Evolutionary conservation across 2,888 invertebrate genomes (phyloP), one percentile per base, ranked within the genome.

Genomic region (Nomada ferruginata): DNA sequence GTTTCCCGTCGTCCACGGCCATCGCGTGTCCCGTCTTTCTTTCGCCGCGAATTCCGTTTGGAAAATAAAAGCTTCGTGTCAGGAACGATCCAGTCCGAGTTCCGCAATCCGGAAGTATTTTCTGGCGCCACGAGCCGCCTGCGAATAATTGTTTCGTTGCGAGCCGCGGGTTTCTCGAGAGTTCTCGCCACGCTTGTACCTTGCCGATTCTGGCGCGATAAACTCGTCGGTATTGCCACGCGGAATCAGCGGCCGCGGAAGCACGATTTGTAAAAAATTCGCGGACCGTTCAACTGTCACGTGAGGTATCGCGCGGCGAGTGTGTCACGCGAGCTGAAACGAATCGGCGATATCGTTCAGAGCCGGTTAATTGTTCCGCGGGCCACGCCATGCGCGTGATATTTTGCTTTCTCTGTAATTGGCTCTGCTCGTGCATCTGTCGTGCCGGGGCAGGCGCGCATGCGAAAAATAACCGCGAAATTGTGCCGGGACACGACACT

Each of bases 281-380:
- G 64, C 79, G 61, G 66, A 70, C 69, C 72, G 66, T 66, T 57
- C 69, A 72, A 76, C 61, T 79, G 78, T 86, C 83, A 69, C 83
- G 80, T 80, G 20, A 84, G 64, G 70, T 18, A 26, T 23, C 29
- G 26, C 66, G 61, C 53, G 55, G 52, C 73, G 60, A 74, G 60
- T 29, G 47, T 59, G 86, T 87, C 87, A 87, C 87, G 86, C 87
- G 85, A 87, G 44, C 71, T 72, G 69, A 74, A 86, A 80, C 79
- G 85, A 80, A 86, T 79, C 74, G 72, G 82, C 83, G 82, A 82
- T 83, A 82, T 72, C 74, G 81, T 80, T 61, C 44, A 57, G 75
- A 29, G 29, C 29, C 63, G 75, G 65, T 83, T 87, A 87, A 88
- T 88, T 86, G 82, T 79, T 66, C 61, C 59, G 26, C 72, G 75